Evolutionary conservation across 2,888 invertebrate species (phyloP).

Genomic region (Argyresthia goedartella): DNA sequence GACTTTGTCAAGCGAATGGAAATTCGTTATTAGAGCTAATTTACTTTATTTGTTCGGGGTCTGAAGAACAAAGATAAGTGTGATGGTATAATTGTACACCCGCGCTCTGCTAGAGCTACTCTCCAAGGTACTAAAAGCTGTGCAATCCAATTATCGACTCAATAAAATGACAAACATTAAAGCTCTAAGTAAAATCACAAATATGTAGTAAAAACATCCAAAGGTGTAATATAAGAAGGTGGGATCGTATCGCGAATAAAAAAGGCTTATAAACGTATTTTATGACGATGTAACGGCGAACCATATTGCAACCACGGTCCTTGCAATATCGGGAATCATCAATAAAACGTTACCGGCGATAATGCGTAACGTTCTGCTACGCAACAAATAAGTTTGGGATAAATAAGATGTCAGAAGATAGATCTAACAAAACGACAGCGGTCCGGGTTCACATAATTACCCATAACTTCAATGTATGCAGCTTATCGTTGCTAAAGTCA

Average conservation of each 20-base stretch:
- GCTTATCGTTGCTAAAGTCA: slow-evolving; percentile 18
- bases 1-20: slow-evolving; percentile 53
- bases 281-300: not conserved
- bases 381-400: too few species aligned
- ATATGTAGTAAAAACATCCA: not conserved
- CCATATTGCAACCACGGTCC: not conserved
- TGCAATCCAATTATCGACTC: too few species aligned
- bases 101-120: too few species aligned
- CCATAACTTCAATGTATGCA: slow-evolving; percentile 12
- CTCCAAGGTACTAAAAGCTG: too few species aligned
- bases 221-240: too few species aligned
- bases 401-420: too few species aligned
- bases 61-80: not conserved
- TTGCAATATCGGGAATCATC: too few species aligned
- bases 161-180: too few species aligned
- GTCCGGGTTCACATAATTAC: slow-evolving; percentile 7
- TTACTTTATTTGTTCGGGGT: not conserved
- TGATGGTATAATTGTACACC: too few species aligned
- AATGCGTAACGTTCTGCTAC: too few species aligned
- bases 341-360: too few species aligned
- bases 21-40: slow-evolving; percentile 32
- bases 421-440: slow-evolving; percentile 3
- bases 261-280: not conserved
- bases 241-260: too few species aligned
- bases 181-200: not conserved